Base-by-base conservation (phyloP, 2,888 invertebrate genomes). In the Andricus quercusramuli region DNA sequence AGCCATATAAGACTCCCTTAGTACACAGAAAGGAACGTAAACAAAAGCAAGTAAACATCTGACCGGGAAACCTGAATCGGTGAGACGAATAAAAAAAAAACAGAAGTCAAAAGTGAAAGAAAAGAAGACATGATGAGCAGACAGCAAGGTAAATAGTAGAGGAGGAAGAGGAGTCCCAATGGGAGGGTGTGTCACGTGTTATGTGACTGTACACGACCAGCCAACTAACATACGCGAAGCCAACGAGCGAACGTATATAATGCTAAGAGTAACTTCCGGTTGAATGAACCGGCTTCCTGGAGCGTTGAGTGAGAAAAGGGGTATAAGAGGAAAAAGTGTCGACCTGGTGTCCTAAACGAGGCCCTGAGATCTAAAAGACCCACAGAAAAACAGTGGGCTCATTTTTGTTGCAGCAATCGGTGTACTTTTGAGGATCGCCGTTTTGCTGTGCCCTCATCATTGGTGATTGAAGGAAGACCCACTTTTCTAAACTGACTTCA, bases 231-330 rank as follows among this genome's bases (percentile, higher is more conserved):
- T 85, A 86, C 83, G 86, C 83, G 86, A 85, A 85, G 84, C 80
- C 84, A 66, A 82, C 85, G 82, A 85, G 83, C 84, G 83, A 81
- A 85, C 85, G 83, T 87, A 84, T 85, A 86, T 85, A 83, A 84
- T 85, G 84, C 82, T 87, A 86, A 89, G 87, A 87, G 81, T 85
- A 80, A 84, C 88, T 90, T 90, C 90, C 90, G 90, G 90, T 89
- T 88, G 88, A 89, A 88, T 86, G 87, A 87, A 88, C 87, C 86
- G 82, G 82, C 88, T 89, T 89, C 88, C 88, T 87, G 88, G 85
- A 80, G 83, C 78, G 78, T 79, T 79, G 74, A 67, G 74, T 78
- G 81, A 68, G 59, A 77, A 80, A 79, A 78, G 62, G 44, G 20
- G 17, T 20, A 44, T 25, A 56, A 9, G 56, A 80, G 66, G 76